Conservation (phyloP, 2,888 invertebrate species). For the Suillia variegata region DNA sequence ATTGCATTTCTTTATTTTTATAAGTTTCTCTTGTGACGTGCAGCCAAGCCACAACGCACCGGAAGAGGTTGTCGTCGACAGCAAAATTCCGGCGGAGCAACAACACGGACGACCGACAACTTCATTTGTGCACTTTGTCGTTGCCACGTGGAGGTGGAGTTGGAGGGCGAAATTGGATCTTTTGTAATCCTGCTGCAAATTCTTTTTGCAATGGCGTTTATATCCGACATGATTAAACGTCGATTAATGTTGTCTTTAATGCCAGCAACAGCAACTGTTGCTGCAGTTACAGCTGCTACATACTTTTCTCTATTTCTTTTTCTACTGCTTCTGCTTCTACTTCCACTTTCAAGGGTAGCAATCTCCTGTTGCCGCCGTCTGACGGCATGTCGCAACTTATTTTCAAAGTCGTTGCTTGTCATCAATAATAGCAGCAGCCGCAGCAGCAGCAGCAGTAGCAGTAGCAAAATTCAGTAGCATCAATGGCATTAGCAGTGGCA, state of each 20-base stretch:
- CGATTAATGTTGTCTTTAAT: constrained; percentile 8
- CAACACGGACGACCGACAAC: not conserved
- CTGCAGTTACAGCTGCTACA: constrained; percentile 10
- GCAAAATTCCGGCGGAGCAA: not conserved
- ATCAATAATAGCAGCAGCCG: constrained; percentile 12
- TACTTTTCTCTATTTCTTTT: not conserved
- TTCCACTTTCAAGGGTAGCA: not conserved
- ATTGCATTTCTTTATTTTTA: no score
- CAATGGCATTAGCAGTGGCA: not conserved
- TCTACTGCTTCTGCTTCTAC: not conserved
- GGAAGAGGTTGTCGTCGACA: no score
- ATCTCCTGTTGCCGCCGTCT: no score
- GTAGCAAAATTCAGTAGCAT: not conserved
- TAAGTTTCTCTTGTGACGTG: no score
- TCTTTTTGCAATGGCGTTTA: not conserved
- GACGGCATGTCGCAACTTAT: not conserved
- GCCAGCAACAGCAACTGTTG: constrained; percentile 1
- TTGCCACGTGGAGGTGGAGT: no score
- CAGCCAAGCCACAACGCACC: no score
- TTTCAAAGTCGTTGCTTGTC: not conserved
- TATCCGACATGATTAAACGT: constrained; percentile 21
- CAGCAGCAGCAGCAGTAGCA: constrained; percentile 1
- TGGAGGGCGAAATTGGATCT: no score
- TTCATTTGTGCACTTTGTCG: not conserved
- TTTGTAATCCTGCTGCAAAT: not conserved